Evolutionary conservation across 2,113 vertebrate species (phyloP).

Genomic region (Xiphias gladius): DNA sequence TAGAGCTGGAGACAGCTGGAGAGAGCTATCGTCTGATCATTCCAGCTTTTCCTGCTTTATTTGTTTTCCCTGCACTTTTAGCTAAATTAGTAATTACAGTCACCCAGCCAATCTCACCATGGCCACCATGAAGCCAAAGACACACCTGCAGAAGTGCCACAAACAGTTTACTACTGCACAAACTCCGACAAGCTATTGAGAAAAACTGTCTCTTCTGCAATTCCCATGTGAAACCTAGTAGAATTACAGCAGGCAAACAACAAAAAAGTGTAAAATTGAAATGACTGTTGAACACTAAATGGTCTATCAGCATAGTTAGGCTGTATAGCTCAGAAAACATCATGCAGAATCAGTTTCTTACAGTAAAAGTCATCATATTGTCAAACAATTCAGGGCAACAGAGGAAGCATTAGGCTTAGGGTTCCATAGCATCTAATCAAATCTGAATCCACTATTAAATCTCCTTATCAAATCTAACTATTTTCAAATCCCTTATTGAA

Average conservation of each 20-base stretch:
- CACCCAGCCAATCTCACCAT: conserved; percentile 80
- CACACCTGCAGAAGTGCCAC: conserved; percentile 79
- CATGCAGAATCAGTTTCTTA: not conserved
- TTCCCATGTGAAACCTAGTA: conserved; percentile 56
- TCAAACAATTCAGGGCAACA: not conserved
- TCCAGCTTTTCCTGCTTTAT: conserved; percentile 74
- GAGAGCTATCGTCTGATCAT: conserved; percentile 72
- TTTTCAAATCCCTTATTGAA: not conserved
- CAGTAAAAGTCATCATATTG: not conserved
- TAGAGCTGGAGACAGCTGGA: conserved; percentile 78
- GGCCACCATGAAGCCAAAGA: conserved; percentile 70
- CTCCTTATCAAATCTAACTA: not conserved
- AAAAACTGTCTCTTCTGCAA: conserved; percentile 59
- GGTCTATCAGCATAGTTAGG: not conserved
- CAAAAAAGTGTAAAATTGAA: conserved; percentile 32
- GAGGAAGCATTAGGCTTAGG: not conserved
- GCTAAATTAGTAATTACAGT: conserved; percentile 86
- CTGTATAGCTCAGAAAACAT: not conserved
- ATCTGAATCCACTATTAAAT: not conserved
- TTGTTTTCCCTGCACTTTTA: conserved; percentile 83
- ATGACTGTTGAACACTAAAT: conserved; percentile 15
- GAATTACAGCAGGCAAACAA: conserved; percentile 47
- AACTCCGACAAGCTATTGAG: conserved; percentile 72
- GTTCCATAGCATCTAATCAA: not conserved
- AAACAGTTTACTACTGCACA: conserved; percentile 75